phyloP scores from a whole-genome alignment of 2,797 vertebrate genomes.

The Sciurus vulgaris region DNA sequence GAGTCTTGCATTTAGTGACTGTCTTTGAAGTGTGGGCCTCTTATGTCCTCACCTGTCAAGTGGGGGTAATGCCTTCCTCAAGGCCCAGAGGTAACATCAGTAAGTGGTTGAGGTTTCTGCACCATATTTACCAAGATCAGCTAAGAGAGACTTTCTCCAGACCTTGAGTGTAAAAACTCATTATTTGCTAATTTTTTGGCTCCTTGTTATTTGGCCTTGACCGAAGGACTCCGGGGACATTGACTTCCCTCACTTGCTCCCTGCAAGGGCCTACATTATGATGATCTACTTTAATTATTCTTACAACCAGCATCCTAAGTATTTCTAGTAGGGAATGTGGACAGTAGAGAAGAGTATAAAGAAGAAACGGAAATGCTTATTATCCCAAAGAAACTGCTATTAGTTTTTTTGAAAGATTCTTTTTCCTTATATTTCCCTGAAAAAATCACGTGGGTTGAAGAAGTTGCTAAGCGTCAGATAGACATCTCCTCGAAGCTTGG shows the following conservation, averaged over 20 bases:
- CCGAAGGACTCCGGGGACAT: rapidly evolving
- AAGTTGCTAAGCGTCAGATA: rapidly evolving
- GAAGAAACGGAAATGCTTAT: background rate
- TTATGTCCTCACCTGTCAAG: background rate
- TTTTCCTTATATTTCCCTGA: background rate
- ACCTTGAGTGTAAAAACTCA: rapidly evolving
- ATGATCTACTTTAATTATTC: rapidly evolving
- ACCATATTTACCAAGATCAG: rapidly evolving
- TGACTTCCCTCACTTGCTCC: rapidly evolving
- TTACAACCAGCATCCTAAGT: background rate
- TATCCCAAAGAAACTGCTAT: background rate
- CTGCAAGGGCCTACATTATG: rapidly evolving
- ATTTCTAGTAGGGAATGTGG: too few relatives aligned
- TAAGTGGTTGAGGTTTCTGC: rapidly evolving
- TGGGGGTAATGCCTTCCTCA: rapidly evolving
- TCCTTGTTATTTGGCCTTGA: background rate
- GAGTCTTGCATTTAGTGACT: background rate
- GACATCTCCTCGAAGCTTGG: background rate
- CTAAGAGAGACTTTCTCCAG: rapidly evolving
- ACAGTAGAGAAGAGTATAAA: background rate
- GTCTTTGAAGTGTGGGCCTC: background rate
- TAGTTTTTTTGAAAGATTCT: background rate
- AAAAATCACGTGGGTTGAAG: rapidly evolving
- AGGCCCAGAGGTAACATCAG: rapidly evolving
- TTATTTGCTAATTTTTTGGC: rapidly evolving